A percentile compares a stretch with the other conserved stretches of the same genome.
Conservation (phyloP, 2,113 vertebrate species). For the Salminus brasiliensis region DNA sequence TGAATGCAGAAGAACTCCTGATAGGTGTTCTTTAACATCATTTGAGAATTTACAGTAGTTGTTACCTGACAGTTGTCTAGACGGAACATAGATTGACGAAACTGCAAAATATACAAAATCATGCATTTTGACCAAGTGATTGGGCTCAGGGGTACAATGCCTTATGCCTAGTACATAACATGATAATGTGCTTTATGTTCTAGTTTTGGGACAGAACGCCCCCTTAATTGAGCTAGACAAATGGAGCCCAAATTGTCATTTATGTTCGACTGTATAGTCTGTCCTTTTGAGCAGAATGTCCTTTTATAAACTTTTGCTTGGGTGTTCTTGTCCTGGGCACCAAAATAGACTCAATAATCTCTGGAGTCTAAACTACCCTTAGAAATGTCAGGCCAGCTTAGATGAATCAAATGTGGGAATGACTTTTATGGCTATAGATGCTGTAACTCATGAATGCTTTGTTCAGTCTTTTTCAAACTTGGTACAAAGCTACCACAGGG, state of each 20-base stretch:
- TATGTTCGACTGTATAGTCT: background rate
- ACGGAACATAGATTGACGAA: no score
- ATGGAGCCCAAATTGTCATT: background rate
- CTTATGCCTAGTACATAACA: no score
- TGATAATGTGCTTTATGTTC: no score
- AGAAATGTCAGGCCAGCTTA: background rate
- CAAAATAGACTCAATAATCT: background rate
- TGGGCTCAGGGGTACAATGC: no score
- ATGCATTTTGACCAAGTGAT: no score
- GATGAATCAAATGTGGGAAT: background rate
- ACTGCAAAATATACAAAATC: no score
- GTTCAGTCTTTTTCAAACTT: background rate
- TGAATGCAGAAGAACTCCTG: no score
- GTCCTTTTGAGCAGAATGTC: background rate
- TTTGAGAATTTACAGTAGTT: no score
- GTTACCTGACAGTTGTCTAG: no score
- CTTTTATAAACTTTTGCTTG: background rate
- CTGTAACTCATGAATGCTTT: background rate
- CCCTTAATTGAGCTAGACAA: background rate
- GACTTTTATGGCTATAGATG: background rate
- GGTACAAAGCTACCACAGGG: no score
- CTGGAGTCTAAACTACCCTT: background rate
- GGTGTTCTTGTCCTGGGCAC: background rate
- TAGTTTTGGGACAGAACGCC: no score
- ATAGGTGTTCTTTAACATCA: no score